These are phyloP conservation scores for Orbicella faveolata DNA, from an alignment of 64 coral and sea anemone species.

Conservation along the genomic window DNA sequence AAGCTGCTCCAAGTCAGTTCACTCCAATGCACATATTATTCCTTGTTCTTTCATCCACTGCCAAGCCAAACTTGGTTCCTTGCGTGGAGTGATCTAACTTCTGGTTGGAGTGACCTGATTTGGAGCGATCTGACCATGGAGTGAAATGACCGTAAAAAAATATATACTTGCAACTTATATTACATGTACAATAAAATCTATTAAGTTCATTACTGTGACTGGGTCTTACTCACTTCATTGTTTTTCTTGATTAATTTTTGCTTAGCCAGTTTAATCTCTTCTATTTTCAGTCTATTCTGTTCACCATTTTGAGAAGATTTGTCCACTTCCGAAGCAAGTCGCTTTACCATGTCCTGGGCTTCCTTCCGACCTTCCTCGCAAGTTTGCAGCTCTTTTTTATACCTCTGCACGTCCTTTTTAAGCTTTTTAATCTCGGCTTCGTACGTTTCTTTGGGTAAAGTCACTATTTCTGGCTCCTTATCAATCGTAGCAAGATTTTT, in stretches of 20 bases:
- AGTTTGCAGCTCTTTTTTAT: constrained; percentile 69
- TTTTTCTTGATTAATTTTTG: constrained; percentile 81
- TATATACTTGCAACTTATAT: neutral
- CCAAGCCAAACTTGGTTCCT: too few relatives aligned
- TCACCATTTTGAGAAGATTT: constrained; percentile 58
- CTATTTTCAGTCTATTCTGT: constrained; percentile 59
- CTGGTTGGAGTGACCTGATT: too few relatives aligned
- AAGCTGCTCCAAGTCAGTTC: too few relatives aligned
- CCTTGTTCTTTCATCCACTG: too few relatives aligned
- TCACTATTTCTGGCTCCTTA: constrained; percentile 40
- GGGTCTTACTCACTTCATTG: constrained; percentile 61
- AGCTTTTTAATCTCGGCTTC: constrained; percentile 90
- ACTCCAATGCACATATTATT: too few relatives aligned
- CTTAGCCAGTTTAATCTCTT: constrained; percentile 72
- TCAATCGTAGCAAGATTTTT: constrained; percentile 56
- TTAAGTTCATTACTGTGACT: too few relatives aligned
- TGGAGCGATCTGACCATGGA: too few relatives aligned
- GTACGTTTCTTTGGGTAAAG: constrained; percentile 90
- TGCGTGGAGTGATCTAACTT: too few relatives aligned
- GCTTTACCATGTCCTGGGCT: constrained; percentile 60
- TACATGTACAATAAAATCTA: too few relatives aligned
- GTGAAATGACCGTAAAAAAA: neutral
- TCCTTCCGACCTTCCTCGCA: constrained; percentile 51
- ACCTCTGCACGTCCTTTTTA: constrained; percentile 55
- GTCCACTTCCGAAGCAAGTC: constrained; percentile 58